These are phyloP conservation scores for Hipparchia sbordonii DNA, from an alignment of 2,888 invertebrate species.

Conservation along the genomic window DNA sequence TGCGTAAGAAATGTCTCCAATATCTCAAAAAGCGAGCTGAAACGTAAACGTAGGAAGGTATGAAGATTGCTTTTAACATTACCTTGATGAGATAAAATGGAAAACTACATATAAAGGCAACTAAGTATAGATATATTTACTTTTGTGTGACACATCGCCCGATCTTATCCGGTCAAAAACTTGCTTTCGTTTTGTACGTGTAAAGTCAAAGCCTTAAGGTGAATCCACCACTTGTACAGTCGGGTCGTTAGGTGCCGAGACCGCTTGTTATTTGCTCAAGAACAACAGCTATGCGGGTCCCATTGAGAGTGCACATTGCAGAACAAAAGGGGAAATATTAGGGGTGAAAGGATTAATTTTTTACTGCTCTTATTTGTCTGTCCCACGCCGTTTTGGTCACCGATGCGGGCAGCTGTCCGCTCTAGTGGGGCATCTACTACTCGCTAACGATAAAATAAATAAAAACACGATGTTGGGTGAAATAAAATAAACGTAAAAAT, in stretches of 20 bases:
- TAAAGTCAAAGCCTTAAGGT: background rate
- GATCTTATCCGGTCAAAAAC: background rate
- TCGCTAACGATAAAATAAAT: background rate
- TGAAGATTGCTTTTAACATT: too few relatives aligned
- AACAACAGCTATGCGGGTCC: slow-evolving; percentile 21
- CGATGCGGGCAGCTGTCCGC: slow-evolving; percentile 4
- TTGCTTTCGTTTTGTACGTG: background rate
- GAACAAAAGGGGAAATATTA: slow-evolving; percentile 2
- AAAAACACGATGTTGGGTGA: background rate
- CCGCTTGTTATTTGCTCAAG: slow-evolving; percentile 25
- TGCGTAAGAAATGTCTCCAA: too few relatives aligned
- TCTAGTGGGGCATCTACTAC: background rate
- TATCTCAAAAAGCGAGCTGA: too few relatives aligned
- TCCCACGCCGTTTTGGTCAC: background rate
- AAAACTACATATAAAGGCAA: too few relatives aligned
- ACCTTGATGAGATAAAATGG: too few relatives aligned
- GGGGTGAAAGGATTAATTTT: slow-evolving; percentile 3
- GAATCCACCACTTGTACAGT: slow-evolving; percentile 8
- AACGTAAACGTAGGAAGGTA: too few relatives aligned
- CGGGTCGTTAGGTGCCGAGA: slow-evolving; percentile 15
- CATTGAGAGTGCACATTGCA: slow-evolving; percentile 22
- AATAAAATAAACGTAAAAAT: background rate
- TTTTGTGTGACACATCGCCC: too few relatives aligned
- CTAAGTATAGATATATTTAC: too few relatives aligned
- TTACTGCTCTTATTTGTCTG: background rate